A percentile compares a stretch with the other conserved stretches of the same genome.
Conservation (phyloP, 1,140 invertebrate species). For the Drosophila persimilis region DNA sequence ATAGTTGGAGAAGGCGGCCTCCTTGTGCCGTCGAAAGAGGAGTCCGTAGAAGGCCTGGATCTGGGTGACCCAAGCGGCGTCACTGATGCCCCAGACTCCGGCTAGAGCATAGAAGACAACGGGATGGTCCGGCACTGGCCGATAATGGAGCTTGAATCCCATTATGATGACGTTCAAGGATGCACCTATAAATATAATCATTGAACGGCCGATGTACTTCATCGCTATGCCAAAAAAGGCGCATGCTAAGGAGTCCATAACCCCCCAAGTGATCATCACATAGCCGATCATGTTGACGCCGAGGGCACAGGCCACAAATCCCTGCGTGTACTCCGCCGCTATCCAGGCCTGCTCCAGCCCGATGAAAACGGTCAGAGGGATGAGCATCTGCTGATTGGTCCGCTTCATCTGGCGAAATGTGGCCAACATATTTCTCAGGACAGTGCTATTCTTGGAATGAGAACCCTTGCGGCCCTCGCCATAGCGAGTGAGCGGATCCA, state of each 20-base stretch:
- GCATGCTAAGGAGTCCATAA: slow-evolving; percentile 12
- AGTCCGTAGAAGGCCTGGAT: slow-evolving; percentile 21
- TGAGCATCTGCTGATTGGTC: slow-evolving; percentile 17
- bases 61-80: slow-evolving; percentile 24
- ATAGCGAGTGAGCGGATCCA: slow-evolving; percentile 21
- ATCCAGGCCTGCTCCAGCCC: slow-evolving; percentile 23
- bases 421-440: neutral
- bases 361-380: slow-evolving; percentile 16
- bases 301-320: slow-evolving; percentile 15
- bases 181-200: slow-evolving; percentile 16
- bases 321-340: slow-evolving; percentile 15
- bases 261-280: slow-evolving; percentile 17
- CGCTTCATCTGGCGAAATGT: slow-evolving; percentile 16
- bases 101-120: slow-evolving; percentile 11
- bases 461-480: slow-evolving; percentile 14
- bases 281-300: slow-evolving; percentile 17
- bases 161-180: slow-evolving; percentile 2
- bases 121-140: neutral
- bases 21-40: slow-evolving; percentile 20
- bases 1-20: slow-evolving; percentile 22
- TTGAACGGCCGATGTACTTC: slow-evolving; percentile 16
- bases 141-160: slow-evolving; percentile 16
- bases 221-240: slow-evolving; percentile 16
- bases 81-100: slow-evolving; percentile 14
- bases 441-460: neutral